These are phyloP conservation scores for Pseudomyrmex concolor DNA, from an alignment of 1,140 invertebrate genomes.

Conservation along the genomic window DNA sequence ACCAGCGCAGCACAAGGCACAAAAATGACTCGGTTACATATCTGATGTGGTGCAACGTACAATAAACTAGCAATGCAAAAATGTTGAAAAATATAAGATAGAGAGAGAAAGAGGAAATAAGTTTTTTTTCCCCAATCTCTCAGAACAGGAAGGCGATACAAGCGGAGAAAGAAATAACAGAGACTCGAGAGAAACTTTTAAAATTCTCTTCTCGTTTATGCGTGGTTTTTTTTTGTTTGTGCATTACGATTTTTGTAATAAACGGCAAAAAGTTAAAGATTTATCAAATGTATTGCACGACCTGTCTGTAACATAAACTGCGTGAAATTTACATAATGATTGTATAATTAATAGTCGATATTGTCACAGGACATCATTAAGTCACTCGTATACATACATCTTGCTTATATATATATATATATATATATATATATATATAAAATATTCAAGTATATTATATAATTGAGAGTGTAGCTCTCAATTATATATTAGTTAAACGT, in stretches of 20 bases:
- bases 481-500: slow-evolving; percentile 35
- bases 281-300: slow-evolving; percentile 73
- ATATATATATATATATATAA: slow-evolving; percentile 43
- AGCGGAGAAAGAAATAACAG: slow-evolving; percentile 51
- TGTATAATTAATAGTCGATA: slow-evolving; percentile 63
- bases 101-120: too few relatives aligned
- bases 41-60: slow-evolving; percentile 65
- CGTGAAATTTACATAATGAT: slow-evolving; percentile 78
- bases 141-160: slow-evolving; percentile 58
- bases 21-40: slow-evolving; percentile 80
- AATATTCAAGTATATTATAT: slow-evolving; percentile 65
- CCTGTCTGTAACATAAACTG: slow-evolving; percentile 77
- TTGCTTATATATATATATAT: slow-evolving; percentile 23
- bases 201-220: too few relatives aligned
- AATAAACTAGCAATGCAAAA: slow-evolving; percentile 39
- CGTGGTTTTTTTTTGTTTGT: neutral
- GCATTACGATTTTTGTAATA: neutral
- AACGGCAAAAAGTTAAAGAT: slow-evolving; percentile 15
- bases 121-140: slow-evolving; percentile 13
- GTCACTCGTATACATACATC: slow-evolving; percentile 43
- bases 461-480: slow-evolving; percentile 27
- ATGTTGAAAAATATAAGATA: slow-evolving; percentile 49
- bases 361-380: slow-evolving; percentile 47
- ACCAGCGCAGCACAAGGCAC: slow-evolving; percentile 80
- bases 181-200: too few relatives aligned